Evolutionary conservation across 1,140 invertebrate species (phyloP), one percentile per base, ranked within the genome.

Genomic region (Cotesia typhae): DNA sequence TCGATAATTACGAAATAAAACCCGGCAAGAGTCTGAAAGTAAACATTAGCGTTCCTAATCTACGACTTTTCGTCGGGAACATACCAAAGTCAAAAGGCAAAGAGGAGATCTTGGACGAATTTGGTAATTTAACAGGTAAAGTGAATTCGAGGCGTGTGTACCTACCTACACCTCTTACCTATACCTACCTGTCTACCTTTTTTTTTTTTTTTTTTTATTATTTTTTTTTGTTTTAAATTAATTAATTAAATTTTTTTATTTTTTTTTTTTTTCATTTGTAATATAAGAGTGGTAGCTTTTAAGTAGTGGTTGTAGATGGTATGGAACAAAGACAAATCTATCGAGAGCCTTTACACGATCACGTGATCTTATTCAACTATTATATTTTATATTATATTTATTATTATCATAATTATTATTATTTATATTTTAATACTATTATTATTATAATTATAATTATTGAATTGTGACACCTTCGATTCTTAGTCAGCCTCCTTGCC

Each of bases 11-110:
- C 91, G 97, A 98, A 96, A 98, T 99, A 93, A 96, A 95, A 93
- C 94, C 95, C 89, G 96, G 96, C 90, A 98, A 98, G 93, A 93
- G 92, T 90, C 92, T 99, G 90, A 99, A 98, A 96, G 96, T 99
- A 91, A 99, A 99, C 93, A 96, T 99, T 93, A 99, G 97, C 89
- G 95, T 99, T 92, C 96, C 97, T 90, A 99, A 99, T 92, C 95
- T 98, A 89, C 96, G 97, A 91, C 95, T 99, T 92, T 99, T 99
- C 93, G 95, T 99, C 91, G 98, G 98, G 90, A 99, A 99, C 93
- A 99, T 99, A 94, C 98, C 98, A 92, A 99, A 99, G 93, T 98
- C 95, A 91, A 99, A 99, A 94, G 95, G 96, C 91, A 98, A 97
- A 96, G 96, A 99, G 91, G 97, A 99, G 93, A 99, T 99, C 91